Conservation (phyloP, 2,113 vertebrate genomes). For the Dromaius novaehollandiae region DNA sequence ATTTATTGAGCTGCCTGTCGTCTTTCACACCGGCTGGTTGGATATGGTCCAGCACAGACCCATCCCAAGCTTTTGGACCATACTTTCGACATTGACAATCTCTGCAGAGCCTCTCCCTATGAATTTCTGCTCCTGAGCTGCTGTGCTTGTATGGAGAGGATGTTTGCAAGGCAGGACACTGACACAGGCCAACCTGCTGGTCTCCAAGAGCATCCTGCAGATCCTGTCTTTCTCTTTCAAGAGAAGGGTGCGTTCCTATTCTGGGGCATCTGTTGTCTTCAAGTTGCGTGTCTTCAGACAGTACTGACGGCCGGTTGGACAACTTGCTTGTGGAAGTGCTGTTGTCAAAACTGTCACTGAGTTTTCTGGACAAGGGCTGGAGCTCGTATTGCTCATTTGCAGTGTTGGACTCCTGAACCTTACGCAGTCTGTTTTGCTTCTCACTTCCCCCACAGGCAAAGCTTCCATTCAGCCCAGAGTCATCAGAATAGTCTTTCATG, state of each 20-base stretch:
- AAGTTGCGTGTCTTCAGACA: constrained; percentile 91
- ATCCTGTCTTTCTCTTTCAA: constrained; percentile 57
- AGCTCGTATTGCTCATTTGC: constrained; percentile 93
- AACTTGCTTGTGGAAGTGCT: constrained; percentile 98
- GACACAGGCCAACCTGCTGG: constrained; percentile 73
- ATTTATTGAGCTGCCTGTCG: constrained; percentile 54
- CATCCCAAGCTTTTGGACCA: constrained; percentile 50
- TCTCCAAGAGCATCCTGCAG: constrained; percentile 63
- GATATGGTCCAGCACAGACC: constrained; percentile 23
- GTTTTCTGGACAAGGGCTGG: constrained; percentile 89
- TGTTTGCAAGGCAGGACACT: constrained; percentile 88
- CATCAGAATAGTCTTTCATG: constrained; percentile 73
- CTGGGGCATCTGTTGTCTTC: constrained; percentile 80
- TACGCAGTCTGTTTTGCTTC: constrained; percentile 77
- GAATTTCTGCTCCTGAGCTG: constrained; percentile 55
- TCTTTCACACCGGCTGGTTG: background rate
- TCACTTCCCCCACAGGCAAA: constrained; percentile 78
- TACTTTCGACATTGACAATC: constrained; percentile 58
- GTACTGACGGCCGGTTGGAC: constrained; percentile 92
- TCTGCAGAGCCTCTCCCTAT: constrained; percentile 49
- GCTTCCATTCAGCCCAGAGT: constrained; percentile 75
- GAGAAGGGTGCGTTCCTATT: constrained; percentile 18
- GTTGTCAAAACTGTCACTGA: constrained; percentile 97
- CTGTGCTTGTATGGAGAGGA: constrained; percentile 93
- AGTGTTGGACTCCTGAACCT: constrained; percentile 75